These are phyloP conservation scores for Dreissena polymorpha DNA, from an alignment of 1,140 invertebrate genomes.

Conservation along the genomic window DNA sequence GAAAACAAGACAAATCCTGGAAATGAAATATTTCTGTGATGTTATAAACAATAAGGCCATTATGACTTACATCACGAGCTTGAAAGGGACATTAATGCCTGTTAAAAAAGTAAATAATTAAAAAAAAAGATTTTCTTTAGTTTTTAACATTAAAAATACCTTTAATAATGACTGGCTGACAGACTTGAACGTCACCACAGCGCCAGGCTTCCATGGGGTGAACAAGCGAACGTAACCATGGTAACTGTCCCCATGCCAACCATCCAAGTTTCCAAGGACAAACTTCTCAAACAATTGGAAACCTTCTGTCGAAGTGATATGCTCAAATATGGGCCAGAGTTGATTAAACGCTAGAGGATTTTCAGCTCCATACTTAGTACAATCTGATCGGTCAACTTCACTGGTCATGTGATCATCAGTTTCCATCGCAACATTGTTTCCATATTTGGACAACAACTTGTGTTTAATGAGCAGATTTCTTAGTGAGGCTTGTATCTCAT, in stretches of 20 bases:
- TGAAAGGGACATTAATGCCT: too few relatives aligned
- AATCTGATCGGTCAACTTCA: constrained; percentile 1
- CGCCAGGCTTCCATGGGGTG: background rate
- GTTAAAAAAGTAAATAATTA: too few relatives aligned
- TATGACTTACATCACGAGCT: too few relatives aligned
- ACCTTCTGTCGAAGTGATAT: constrained; percentile 46
- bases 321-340: constrained; percentile 69
- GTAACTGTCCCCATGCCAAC: background rate
- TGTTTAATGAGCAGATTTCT: constrained; percentile 19
- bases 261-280: background rate
- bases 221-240: background rate
- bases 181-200: background rate
- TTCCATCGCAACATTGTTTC: constrained; percentile 31
- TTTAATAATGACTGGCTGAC: too few relatives aligned
- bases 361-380: background rate
- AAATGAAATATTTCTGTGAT: too few relatives aligned
- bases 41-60: too few relatives aligned
- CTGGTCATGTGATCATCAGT: constrained; percentile 20
- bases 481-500: background rate
- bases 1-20: too few relatives aligned
- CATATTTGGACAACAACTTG: constrained; percentile 6
- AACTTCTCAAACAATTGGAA: constrained; percentile 11
- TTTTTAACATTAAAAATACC: too few relatives aligned
- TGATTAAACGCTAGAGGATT: constrained; percentile 48
- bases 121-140: too few relatives aligned